Evolutionary conservation across 2,888 invertebrate species (phyloP).

Genomic region (Ichneumoninae sp.): DNA sequence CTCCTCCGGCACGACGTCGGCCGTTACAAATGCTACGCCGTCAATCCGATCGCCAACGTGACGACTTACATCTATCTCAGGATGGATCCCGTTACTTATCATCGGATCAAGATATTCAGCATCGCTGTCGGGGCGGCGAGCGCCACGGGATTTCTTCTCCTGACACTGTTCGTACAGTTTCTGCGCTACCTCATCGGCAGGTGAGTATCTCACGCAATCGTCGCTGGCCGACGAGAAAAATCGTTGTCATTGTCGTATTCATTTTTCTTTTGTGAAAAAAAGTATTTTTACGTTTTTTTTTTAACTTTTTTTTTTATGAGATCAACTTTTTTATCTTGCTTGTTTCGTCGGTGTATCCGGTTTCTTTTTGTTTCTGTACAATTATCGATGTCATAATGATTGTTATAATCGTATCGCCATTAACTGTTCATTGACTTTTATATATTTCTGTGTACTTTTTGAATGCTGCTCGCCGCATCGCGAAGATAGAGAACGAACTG

Average conservation of each 20-base stretch:
- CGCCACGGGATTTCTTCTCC: constrained; percentile 91
- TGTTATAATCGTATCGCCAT: not conserved
- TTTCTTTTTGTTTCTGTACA: not conserved
- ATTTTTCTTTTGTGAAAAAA: not conserved
- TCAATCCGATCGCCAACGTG: constrained; percentile 92
- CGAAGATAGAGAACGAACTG: constrained; percentile 32
- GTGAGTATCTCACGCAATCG: constrained; percentile 85
- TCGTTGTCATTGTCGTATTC: constrained; percentile 6
- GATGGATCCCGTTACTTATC: constrained; percentile 94
- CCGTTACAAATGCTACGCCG: constrained; percentile 93
- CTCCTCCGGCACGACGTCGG: constrained; percentile 93
- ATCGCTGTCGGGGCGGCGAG: constrained; percentile 92
- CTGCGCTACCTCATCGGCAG: constrained; percentile 89
- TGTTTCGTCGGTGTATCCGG: not conserved
- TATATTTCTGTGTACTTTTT: constrained; percentile 52
- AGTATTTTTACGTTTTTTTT: not conserved
- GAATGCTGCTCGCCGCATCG: constrained; percentile 60
- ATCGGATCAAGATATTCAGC: constrained; percentile 93
- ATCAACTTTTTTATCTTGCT: not conserved
- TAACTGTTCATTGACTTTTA: constrained; percentile 21
- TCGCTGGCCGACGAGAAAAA: not conserved
- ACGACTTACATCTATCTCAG: constrained; percentile 91
- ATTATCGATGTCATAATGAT: not conserved
- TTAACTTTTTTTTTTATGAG: too few species aligned
- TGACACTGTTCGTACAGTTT: constrained; percentile 92